Base-by-base conservation (phyloP, 2,113 vertebrate genomes). In the Rana temporaria region DNA sequence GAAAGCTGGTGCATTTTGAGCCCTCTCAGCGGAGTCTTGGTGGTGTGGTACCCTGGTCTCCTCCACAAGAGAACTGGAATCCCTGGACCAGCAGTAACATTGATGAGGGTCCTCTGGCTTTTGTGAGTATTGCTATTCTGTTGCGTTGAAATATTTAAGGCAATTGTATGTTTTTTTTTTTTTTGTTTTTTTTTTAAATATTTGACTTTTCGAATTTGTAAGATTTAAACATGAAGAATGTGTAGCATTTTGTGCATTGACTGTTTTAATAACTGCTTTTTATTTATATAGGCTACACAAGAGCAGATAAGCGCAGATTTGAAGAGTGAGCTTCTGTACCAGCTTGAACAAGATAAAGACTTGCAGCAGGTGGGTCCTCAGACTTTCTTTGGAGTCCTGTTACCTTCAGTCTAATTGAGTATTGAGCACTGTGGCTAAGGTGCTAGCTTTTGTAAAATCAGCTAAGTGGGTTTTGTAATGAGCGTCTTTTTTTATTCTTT, bases 71-170 rank as follows among this genome's bases (percentile, higher is more conserved):
- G 86, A 99, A 99, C 91, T 99, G 98, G 98, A 99, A 99, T 91
- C 98, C 98, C 20, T 99, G 98, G 98, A 99, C 96, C 26, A 95
- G 96, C 90, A 95, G 95, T 91, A 99, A 99, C 91, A 99, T 99
- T 20, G 98, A 99, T 66, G 98, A 99, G 5, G 98, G 98, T 0
- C 98, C 97, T 0, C 89, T 99, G 85, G 96, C 98, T 62, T 97
- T 90, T 71, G 96, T 98, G 86, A 94, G 97, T 87, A 64, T 32
- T 42, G 16, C 2, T 20, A 15, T 1, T 11, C 2, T 48, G 8
- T 48, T 48, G 12, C 9, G 12, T 48, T 48, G 9, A 48, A 48
- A 48, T 12, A 14, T 48, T 48, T 48, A 12, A 14, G 38, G n/a
- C n/a, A n/a, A n/a, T n/a, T n/a, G n/a, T n/a, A n/a, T n/a, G n/a